These are phyloP conservation scores for Calidris pygmaea DNA, from an alignment of 2,113 vertebrate species.

Conservation along the genomic window DNA sequence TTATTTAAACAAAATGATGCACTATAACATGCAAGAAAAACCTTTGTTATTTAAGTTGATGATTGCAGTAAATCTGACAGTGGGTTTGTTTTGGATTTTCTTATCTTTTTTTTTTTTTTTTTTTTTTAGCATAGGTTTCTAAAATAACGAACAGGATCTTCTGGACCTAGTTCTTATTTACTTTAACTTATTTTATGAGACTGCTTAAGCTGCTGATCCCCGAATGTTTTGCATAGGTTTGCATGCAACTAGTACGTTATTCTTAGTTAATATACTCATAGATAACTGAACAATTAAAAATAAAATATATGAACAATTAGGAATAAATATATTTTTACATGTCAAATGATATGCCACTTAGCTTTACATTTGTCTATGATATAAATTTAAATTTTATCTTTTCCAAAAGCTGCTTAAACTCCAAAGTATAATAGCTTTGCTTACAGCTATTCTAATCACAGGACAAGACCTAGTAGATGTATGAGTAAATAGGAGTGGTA, in stretches of 20 bases:
- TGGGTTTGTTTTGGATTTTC: neutral
- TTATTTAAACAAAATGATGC: neutral
- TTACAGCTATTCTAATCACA: neutral
- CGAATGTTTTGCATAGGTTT: neutral
- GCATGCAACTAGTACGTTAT: neutral
- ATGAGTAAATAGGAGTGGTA: neutral
- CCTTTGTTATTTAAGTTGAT: neutral
- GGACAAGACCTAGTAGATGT: neutral
- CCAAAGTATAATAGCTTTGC: neutral
- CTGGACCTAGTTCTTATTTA: neutral
- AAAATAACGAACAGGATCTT: rapidly evolving
- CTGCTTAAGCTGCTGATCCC: neutral
- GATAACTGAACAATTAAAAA: neutral
- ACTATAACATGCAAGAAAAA: neutral
- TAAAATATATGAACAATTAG: neutral
- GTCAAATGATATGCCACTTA: neutral
- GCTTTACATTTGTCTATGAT: neutral
- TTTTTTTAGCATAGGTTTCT: neutral
- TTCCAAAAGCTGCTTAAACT: neutral
- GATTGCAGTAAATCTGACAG: neutral
- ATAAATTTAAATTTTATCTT: neutral
- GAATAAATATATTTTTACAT: neutral
- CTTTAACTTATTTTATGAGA: neutral
- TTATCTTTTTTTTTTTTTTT: neutral
- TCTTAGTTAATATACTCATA: neutral